Base-by-base conservation (phyloP, 2,888 invertebrate species). In the Laothoe populi region DNA sequence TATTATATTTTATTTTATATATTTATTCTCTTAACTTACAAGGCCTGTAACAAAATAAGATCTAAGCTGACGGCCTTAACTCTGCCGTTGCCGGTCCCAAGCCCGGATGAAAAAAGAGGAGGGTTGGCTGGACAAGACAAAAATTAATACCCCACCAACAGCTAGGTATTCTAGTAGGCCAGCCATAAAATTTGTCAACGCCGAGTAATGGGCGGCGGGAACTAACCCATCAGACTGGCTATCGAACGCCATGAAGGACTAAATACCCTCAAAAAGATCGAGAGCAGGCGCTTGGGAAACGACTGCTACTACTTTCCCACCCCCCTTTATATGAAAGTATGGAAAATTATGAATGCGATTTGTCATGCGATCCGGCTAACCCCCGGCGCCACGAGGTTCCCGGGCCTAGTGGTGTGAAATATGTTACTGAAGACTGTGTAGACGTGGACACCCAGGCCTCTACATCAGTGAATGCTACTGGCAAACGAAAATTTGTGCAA, bases 361-460 rank as follows among this genome's bases (percentile, higher is more conserved):
- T n/a, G n/a, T n/a, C n/a, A n/a, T n/a, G n/a, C n/a, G n/a, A n/a
- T 59, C 69, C 66, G 69, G 68, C 71, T 66, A 64, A 67, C 66
- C 48, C 67, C 69, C 69, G 68, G 70, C 70, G 70, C 67, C 57
- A 57, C 31, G 63, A 26, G 59, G 64, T 68, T 62, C 46, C 68
- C 67, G 66, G 71, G 67, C 66, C 53, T 21, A 46, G 31, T 48
- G 57, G 66, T 67, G 68, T 59, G 67, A 69, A 70, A n/a, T n/a
- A n/a, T n/a, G n/a, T n/a, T n/a, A n/a, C n/a, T n/a, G n/a, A n/a
- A n/a, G n/a, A n/a, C n/a, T 66, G 67, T 0, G 26, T 49, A 62
- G 65, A 45, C n/a, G 66, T 63, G 57, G 58, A 53, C 53, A 40
- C 64, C 64, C 65, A 67, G 66, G 65, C 66, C 21, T 19, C 26